Percentiles rank a stretch among this genome's conserved stretches.
phyloP scores from a whole-genome alignment of 2,888 invertebrate species.

The Drosophila tripunctata region DNA sequence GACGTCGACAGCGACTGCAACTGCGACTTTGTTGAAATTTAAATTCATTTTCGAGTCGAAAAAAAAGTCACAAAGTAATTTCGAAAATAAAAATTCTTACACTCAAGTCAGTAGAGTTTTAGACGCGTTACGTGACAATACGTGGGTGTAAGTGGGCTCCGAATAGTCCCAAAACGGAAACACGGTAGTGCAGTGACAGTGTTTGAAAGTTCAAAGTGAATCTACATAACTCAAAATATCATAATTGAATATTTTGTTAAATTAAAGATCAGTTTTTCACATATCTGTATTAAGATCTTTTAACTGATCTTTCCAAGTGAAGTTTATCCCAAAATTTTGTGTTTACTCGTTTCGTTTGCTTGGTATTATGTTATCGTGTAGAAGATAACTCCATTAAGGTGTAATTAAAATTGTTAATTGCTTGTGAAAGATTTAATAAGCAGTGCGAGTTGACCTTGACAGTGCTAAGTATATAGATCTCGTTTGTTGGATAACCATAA shows the following conservation, averaged over 20 bases:
- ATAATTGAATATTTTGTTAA: neutral
- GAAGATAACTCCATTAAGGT: slow-evolving; percentile 34
- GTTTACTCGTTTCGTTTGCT: neutral
- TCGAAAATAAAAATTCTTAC: slow-evolving; percentile 79
- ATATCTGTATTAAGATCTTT: neutral
- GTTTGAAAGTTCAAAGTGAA: slow-evolving; percentile 11
- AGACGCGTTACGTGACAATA: slow-evolving; percentile 79
- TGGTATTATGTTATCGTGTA: slow-evolving; percentile 15
- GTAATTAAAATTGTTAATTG: slow-evolving; percentile 63
- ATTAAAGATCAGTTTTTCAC: neutral
- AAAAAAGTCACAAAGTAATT: slow-evolving; percentile 70
- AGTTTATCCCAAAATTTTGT: neutral
- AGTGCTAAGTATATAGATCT: slow-evolving; percentile 61
- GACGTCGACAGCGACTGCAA: slow-evolving; percentile 37
- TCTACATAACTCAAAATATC: no score
- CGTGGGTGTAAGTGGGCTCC: slow-evolving; percentile 58
- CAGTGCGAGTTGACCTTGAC: slow-evolving; percentile 57
- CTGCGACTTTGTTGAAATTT: slow-evolving; percentile 72
- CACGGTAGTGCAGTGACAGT: slow-evolving; percentile 23
- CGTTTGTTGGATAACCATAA: slow-evolving; percentile 43
- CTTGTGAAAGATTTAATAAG: slow-evolving; percentile 62
- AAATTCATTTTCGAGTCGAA: slow-evolving; percentile 75
- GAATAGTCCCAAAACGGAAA: slow-evolving; percentile 23
- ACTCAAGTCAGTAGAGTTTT: slow-evolving; percentile 80
- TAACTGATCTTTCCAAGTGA: neutral